A percentile compares a stretch with the other conserved stretches of the same genome.
Conservation (phyloP, 2,888 invertebrate genomes). For the Hirtodrosophila confusa region DNA sequence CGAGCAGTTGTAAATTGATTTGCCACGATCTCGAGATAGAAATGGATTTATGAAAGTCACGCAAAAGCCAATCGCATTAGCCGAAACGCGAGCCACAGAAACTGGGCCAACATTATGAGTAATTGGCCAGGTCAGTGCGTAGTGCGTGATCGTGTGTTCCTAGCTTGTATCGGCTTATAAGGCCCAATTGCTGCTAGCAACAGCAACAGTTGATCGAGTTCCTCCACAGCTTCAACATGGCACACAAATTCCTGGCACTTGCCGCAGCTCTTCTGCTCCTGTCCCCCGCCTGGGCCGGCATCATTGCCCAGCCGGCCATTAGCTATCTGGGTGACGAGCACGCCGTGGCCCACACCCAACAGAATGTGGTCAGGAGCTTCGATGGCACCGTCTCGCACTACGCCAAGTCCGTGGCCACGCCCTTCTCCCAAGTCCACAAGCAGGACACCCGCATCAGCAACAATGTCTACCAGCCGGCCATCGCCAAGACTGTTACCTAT, state of each 20-base stretch:
- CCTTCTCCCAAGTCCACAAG: constrained; percentile 86
- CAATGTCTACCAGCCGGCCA: constrained; percentile 85
- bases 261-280: constrained; percentile 83
- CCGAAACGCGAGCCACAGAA: constrained; percentile 36
- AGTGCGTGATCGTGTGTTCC: neutral
- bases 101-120: constrained; percentile 44
- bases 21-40: constrained; percentile 69
- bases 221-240: constrained; percentile 72
- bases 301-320: constrained; percentile 80
- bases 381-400: constrained; percentile 86
- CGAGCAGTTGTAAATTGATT: constrained; percentile 64
- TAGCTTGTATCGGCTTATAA: constrained; percentile 51
- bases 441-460: constrained; percentile 86
- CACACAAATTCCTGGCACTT: constrained; percentile 85
- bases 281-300: constrained; percentile 87
- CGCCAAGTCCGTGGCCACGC: constrained; percentile 86
- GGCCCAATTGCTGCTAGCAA: constrained; percentile 13
- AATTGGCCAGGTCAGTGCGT: constrained; percentile 38
- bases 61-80: constrained; percentile 56
- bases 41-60: constrained; percentile 77
- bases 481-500: constrained; percentile 80
- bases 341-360: constrained; percentile 84
- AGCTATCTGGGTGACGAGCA: constrained; percentile 60
- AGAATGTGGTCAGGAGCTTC: constrained; percentile 86
- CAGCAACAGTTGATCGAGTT: constrained; percentile 66